Base-by-base conservation (phyloP, 2,888 invertebrate species). In the Pycnomerus fuliginosus region DNA sequence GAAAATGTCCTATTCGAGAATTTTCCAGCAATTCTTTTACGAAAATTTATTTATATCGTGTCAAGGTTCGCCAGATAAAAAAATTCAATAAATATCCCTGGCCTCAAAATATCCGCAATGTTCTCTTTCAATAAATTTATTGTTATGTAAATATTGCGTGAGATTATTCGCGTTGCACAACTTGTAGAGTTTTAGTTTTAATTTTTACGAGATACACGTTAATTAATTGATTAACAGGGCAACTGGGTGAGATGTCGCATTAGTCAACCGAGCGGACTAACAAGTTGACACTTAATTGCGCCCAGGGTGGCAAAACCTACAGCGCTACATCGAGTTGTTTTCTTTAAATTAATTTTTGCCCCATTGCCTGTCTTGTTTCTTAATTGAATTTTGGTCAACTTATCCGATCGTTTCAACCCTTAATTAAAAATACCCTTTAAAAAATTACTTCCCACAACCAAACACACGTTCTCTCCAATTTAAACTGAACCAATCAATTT, bases 91-190 rank as follows among this genome's bases (percentile, higher is more conserved):
- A n/a, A n/a, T n/a, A n/a, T n/a, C n/a, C n/a, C n/a, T n/a, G n/a
- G n/a, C n/a, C n/a, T n/a, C n/a, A n/a, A n/a, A n/a, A n/a, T n/a
- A n/a, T n/a, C n/a, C 33, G 38, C 32, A 33, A 16, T 38, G 27
- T 38, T 38, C 30, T 10, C 30, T 36, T 29, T 17, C 16, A 44
- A 44, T 38, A n/a, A 38, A 44, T 38, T 32, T n/a, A 16, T 16
- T 38, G 33, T 44, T 44, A 44, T 44, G 44, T 44, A 44, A 44
- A 44, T 44, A 44, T 44, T 38, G 44, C 44, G 44, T 44, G 38
- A 37, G 38, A 37, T 33, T 37, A 44, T 44, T 33, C 33, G 10
- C 12, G 29, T 38, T 37, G 33, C 25, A 13, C 20, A 32, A 44
- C 17, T 11, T n/a, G n/a, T n/a, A n/a, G n/a, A n/a, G n/a, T n/a